Evolutionary conservation across 1,140 invertebrate genomes (phyloP), one percentile per base, ranked within the genome.

Genomic region (Zaprionus vittiger): DNA sequence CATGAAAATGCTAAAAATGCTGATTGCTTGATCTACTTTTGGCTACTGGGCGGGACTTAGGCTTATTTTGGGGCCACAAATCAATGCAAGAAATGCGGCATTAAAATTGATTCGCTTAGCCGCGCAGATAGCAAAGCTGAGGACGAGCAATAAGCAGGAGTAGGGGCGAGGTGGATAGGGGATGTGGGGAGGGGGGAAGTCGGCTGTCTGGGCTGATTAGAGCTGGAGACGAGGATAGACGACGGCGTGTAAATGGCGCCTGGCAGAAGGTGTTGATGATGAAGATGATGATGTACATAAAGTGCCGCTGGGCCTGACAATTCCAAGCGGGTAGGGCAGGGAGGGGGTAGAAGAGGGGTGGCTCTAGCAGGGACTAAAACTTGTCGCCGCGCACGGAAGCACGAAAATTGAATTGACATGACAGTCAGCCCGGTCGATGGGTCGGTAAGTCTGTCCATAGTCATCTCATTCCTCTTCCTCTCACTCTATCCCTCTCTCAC

Each of bases 351-450:
- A 31, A 11, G 28, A 9, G 2, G 28, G 14, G 34, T 22, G 24
- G 9, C 84, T 89, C 28, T 31, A 31, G 28, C 9, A 31, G 31
- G 14, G 84, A 84, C 84, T 89, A 89, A 89, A 89, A 90, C 84
- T 89, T 89, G 84, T 89, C 84, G 84, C 84, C 85, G 85, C 85
- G 85, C 85, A 89, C 85, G 84, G 85, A 89, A 89, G 84, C 84
- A 89, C 84, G 89, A 90, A 89, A 89, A 89, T 89, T 89, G 85
- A 89, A 89, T 89, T 89, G 84, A 89, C 84, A 85, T 90, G 85
- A 89, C 84, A 89, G 84, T 89, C 83, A 61, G 69, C 68, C 76
- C 54, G 34, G 49, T 62, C 37, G 17, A 22, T 89, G 79, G 65
- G 69, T 68, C 76, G 67, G 55, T 44, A 75, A 20, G 17, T 57